Evolutionary conservation across 2,888 invertebrate genomes (phyloP).

Genomic region (Scaptomyza parva): DNA sequence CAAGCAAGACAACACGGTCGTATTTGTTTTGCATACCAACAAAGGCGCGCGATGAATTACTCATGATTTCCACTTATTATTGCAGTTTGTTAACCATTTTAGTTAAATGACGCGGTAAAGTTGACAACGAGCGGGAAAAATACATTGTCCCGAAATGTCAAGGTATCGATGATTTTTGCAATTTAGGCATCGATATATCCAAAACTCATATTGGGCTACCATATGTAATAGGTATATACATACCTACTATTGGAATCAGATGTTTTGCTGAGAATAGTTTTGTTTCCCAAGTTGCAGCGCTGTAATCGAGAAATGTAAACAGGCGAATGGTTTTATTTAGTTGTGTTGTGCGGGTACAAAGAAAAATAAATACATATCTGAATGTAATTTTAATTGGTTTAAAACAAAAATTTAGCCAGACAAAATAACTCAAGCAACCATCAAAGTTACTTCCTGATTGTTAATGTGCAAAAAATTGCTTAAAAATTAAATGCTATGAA

Average conservation of each 20-base stretch:
- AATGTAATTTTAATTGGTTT: neutral
- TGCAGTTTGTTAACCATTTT: constrained; percentile 18
- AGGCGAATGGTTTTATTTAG: constrained; percentile 31
- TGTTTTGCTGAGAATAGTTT: constrained; percentile 10
- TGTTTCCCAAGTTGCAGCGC: constrained; percentile 25
- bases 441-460: constrained; percentile 8
- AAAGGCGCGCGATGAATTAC: constrained; percentile 64
- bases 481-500: constrained; percentile 20
- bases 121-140: constrained; percentile 32
- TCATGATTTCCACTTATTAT: constrained; percentile 23
- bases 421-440: constrained; percentile 2
- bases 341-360: constrained; percentile 12
- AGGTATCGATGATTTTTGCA: neutral
- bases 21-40: constrained; percentile 82
- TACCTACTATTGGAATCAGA: constrained; percentile 20
- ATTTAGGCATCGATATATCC: neutral
- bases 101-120: constrained; percentile 33
- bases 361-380: neutral
- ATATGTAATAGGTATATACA: no score
- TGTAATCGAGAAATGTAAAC: constrained; percentile 44
- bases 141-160: neutral
- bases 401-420: constrained; percentile 8
- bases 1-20: constrained; percentile 91
- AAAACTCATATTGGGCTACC: constrained; percentile 11
- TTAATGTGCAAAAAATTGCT: constrained; percentile 27